Evolutionary conservation across 2,113 vertebrate species (phyloP), one percentile per base, ranked within the genome.

Genomic region (Neolamprologus variostigma): DNA sequence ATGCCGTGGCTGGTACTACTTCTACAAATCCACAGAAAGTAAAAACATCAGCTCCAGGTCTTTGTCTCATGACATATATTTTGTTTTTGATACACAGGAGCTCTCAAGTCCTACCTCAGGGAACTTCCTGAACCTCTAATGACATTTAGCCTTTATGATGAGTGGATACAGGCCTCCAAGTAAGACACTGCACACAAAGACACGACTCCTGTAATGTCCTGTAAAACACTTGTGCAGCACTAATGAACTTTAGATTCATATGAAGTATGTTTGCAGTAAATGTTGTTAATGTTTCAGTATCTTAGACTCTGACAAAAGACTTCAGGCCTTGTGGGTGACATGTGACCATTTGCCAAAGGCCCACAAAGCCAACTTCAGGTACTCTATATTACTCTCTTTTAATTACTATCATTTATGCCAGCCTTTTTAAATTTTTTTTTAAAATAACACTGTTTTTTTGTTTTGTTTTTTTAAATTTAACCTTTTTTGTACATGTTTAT

Each of bases 91-190:
- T 40, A 50, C 68, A 81, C 94, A 99, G 99, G 99, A 96, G 98
- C 99, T 88, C 95, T 99, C 91, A 99, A 99, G 95, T 99, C 99
- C 54, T 99, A 99, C 93, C 96, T 99, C 71, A 96, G 99, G 91
- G 99, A 99, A 92, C 93, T 99, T 89, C 98, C 99, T 35, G 99
- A 99, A 86, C 99, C 99, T 19, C 93, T 99, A 68, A 99, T 99
- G 99, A 98, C 97, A 37, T 99, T 98, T 87, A 93, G 95, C 82
- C 91, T 98, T 7, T 99, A 99, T 11, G 98, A 99, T 50, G 98
- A 99, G 17, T 99, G 98, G 98, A 96, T 96, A 21, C 97, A 98
- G 86, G 98, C 98, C 84, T 98, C 98, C 35, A 98, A 96, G 99
- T 99, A 95, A 97, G 96, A 82, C 31, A 33, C 5, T 3, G 79